These are phyloP conservation scores for Zapus hudsonius DNA, from an alignment of 2,113 vertebrate genomes.

Conservation along the genomic window DNA sequence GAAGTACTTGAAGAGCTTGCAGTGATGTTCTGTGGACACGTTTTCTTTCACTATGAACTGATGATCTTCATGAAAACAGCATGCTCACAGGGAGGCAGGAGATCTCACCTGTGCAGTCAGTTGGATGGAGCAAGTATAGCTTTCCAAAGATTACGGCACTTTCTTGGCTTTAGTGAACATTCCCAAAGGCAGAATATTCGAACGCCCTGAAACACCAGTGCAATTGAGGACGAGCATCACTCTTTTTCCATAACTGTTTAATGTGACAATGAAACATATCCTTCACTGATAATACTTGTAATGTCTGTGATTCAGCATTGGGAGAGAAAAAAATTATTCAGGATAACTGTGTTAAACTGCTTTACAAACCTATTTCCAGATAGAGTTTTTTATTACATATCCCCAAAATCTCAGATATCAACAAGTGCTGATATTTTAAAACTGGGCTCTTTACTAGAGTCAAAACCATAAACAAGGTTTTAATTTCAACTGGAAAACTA, in stretches of 20 bases:
- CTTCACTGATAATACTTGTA: background rate
- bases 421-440: constrained; percentile 42
- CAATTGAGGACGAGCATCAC: constrained; percentile 3
- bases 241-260: constrained; percentile 21
- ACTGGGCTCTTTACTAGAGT: constrained; percentile 18
- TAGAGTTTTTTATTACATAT: background rate
- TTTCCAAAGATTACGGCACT: background rate
- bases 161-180: background rate
- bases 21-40: background rate
- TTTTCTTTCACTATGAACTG: background rate
- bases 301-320: no score
- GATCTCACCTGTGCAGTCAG: background rate
- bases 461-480: constrained; percentile 25
- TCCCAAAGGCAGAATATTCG: background rate
- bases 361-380: background rate
- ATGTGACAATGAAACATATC: background rate
- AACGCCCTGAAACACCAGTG: background rate
- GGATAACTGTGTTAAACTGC: background rate
- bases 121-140: background rate
- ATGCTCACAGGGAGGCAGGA: background rate
- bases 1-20: background rate
- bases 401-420: constrained; percentile 37
- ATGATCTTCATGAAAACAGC: background rate
- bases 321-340: no score
- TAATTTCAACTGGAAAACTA: background rate